A percentile compares a stretch with the other conserved stretches of the same genome.
Evolutionary conservation across 2,113 vertebrate genomes (phyloP).

Genomic region (Dolichallabes microphthalmus): DNA sequence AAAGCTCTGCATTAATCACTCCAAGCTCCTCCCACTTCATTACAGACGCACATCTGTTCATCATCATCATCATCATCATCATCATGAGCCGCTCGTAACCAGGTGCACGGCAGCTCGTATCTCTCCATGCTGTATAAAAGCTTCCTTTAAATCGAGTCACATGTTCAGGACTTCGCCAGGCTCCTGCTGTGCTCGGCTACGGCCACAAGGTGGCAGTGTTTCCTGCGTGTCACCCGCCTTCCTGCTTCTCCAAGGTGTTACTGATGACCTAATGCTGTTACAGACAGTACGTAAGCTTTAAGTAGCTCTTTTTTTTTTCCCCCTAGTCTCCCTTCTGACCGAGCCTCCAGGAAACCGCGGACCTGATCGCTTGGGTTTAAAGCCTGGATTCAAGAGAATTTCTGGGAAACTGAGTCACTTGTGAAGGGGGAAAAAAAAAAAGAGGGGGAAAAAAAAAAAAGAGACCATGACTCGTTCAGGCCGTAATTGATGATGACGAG

Average conservation of each 20-base stretch:
- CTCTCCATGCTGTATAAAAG: not conserved
- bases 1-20: not conserved
- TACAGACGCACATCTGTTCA: not conserved
- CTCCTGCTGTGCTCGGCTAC: not conserved
- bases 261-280: constrained; percentile 36
- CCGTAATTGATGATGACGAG: not conserved
- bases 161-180: not conserved
- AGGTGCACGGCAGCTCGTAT: not conserved
- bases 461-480: not conserved
- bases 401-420: constrained; percentile 7
- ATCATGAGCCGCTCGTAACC: too few species aligned
- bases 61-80: too few species aligned
- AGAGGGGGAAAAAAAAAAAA: not conserved
- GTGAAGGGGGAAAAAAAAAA: not conserved
- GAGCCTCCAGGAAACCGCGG: not conserved
- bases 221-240: constrained; percentile 10
- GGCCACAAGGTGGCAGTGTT: constrained; percentile 46
- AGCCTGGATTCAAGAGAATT: not conserved
- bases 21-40: not conserved
- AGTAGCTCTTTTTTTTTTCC: not conserved
- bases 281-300: not conserved
- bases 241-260: not conserved
- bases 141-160: not conserved
- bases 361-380: not conserved
- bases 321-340: not conserved